phyloP scores from a whole-genome alignment of 2,888 invertebrate genomes.

The Lochmaea crataegi region DNA sequence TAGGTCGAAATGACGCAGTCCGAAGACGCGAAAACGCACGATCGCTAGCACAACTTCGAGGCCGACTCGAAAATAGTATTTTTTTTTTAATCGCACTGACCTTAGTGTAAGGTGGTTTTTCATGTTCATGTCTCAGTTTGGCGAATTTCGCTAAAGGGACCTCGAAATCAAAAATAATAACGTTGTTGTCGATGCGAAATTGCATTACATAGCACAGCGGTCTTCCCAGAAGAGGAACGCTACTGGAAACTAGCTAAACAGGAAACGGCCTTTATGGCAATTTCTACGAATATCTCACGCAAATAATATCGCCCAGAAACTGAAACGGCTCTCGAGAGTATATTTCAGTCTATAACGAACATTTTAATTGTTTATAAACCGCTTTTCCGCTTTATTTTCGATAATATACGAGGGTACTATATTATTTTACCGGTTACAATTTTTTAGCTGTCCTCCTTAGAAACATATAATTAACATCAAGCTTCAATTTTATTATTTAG shows the following conservation, averaged over 20 bases:
- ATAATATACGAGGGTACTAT: too few relatives aligned
- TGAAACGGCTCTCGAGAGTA: not conserved
- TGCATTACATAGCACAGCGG: not conserved
- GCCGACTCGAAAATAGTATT: constrained; percentile 57
- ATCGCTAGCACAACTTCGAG: constrained; percentile 67
- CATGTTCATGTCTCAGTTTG: constrained; percentile 46
- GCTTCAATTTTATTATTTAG: too few relatives aligned
- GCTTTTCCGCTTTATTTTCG: not conserved
- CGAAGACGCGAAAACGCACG: constrained; percentile 74
- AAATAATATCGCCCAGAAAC: not conserved
- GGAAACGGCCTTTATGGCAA: constrained; percentile 15
- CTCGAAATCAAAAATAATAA: constrained; percentile 16
- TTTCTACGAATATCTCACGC: not conserved
- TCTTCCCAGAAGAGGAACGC: constrained; percentile 4
- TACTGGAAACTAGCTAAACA: constrained; percentile 14
- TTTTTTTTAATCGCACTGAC: constrained; percentile 54
- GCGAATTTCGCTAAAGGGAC: constrained; percentile 40
- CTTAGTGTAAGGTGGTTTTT: constrained; percentile 52
- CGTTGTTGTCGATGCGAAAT: not conserved
- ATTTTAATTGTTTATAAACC: not conserved
- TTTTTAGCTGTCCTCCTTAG: too few relatives aligned
- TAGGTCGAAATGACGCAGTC: constrained; percentile 75
- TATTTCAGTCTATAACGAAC: not conserved
- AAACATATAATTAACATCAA: too few relatives aligned
- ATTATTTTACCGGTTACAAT: too few relatives aligned